Evolutionary conservation across 2,888 invertebrate genomes (phyloP), one percentile per base, ranked within the genome.

Genomic region (Lottia scabra): DNA sequence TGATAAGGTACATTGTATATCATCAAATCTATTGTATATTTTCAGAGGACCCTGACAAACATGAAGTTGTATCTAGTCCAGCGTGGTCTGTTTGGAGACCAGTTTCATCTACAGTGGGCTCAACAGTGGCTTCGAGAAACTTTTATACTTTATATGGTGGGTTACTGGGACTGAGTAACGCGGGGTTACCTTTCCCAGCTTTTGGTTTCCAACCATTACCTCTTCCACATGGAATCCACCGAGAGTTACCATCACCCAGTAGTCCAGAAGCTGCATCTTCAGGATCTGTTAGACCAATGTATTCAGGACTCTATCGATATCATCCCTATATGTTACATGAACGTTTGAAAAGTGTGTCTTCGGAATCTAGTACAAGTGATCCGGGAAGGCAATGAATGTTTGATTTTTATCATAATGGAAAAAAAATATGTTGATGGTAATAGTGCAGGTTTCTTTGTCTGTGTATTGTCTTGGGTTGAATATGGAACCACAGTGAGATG

Each of bases 251-350:
- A 27, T 67, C 70, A 44, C 48, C 63, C 15, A 67, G 62, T 65
- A 65, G 67, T 19, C 46, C 67, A 15, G 67, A 44, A 23, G 62
- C 45, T 23, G 63, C 68, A 12, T 69, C 78, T 26, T 69, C 76
- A 16, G 64, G 78, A 3, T 65, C 75, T 23, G 63, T 74, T 64
- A 78, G 74, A 74, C 75, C 76, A 26, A 81, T 78, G 74, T 80
- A 78, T 12, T 78, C 80, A 13, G 79, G 83, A n/a, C 69, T 84
- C 44, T 84, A 84, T 67, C 72, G 85, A 70, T 85, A 85, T 68
- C 85, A 85, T 70, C 85, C 85, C 8, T 85, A 84, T 74, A 73
- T 84, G 23, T 79, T 81, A 13, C 78, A 82, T n/a, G 81, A 84
- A 16, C 82, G 81, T 76, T 75, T 81, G 38, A 68, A 71, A 44